A percentile compares a stretch with the other conserved stretches of the same genome.
Evolutionary conservation across 1,140 invertebrate species (phyloP).

Genomic region (Tribolium castaneum): DNA sequence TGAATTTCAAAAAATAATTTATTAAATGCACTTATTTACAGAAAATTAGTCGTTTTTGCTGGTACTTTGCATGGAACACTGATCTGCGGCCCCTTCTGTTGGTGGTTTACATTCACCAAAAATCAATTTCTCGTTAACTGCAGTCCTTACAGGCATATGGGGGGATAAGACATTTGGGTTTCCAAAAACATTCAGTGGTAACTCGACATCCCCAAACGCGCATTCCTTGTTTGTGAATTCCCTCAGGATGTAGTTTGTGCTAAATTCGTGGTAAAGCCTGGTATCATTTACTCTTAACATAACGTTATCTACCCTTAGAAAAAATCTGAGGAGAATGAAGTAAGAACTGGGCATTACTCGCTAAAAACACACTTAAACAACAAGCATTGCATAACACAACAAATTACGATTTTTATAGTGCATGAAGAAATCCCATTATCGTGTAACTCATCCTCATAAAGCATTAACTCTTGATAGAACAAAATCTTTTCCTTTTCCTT

Average conservation of each 20-base stretch:
- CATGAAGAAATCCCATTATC: slow-evolving; percentile 95
- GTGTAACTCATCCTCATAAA: slow-evolving; percentile 99
- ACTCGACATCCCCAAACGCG: slow-evolving; percentile 71
- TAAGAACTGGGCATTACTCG: slow-evolving; percentile 95
- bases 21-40: background rate
- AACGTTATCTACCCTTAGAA: slow-evolving; percentile 94
- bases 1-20: background rate
- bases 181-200: slow-evolving; percentile 61
- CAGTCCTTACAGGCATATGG: slow-evolving; percentile 58
- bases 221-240: slow-evolving; percentile 83
- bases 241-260: slow-evolving; percentile 78
- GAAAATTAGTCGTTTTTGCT: slow-evolving; percentile 8
- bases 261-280: slow-evolving; percentile 87
- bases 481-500: slow-evolving; percentile 92
- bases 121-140: slow-evolving; percentile 59
- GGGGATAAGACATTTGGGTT: slow-evolving; percentile 61
- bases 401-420: slow-evolving; percentile 93
- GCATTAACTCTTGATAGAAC: slow-evolving; percentile 92
- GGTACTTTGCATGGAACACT: background rate
- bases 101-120: slow-evolving; percentile 41
- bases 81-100: background rate
- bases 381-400: background rate
- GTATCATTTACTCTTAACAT: slow-evolving; percentile 92
- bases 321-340: slow-evolving; percentile 91
- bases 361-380: slow-evolving; percentile 69